A percentile compares a stretch with the other conserved stretches of the same genome.
Evolutionary conservation across 2,113 vertebrate species (phyloP).

Genomic region (Xenopus borealis): DNA sequence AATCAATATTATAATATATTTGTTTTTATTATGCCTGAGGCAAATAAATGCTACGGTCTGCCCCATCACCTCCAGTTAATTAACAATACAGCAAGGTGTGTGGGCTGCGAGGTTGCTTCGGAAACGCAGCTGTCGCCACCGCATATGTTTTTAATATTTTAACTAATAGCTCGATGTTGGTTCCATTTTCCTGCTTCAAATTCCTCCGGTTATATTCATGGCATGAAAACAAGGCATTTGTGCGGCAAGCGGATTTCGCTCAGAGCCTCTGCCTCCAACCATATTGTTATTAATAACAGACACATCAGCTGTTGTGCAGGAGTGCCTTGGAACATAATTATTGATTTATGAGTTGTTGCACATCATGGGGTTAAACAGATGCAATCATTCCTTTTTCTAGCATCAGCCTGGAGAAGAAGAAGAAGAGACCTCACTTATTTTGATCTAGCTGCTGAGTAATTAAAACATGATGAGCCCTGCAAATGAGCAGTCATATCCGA

Average conservation of each 20-base stretch:
- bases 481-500: conserved; percentile 27
- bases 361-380: conserved; percentile 47
- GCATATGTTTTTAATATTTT: conserved; percentile 46
- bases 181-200: conserved; percentile 32
- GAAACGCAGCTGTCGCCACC: conserved; percentile 27
- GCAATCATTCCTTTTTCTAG: conserved; percentile 38
- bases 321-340: conserved; percentile 41
- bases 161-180: conserved; percentile 40
- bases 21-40: conserved; percentile 27
- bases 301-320: conserved; percentile 42
- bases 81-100: conserved; percentile 40
- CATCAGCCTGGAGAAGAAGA: conserved; percentile 19
- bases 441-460: conserved; percentile 40
- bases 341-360: conserved; percentile 45
- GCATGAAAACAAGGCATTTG: conserved; percentile 39
- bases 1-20: conserved; percentile 46
- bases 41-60: conserved; percentile 28
- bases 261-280: conserved; percentile 33
- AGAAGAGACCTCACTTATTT: conserved; percentile 41
- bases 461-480: conserved; percentile 44
- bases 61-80: conserved; percentile 44
- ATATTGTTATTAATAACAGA: conserved; percentile 46
- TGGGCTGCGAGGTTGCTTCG: conserved; percentile 40
- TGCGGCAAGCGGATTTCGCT: conserved; percentile 30
- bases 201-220: conserved; percentile 25